Evolutionary conservation across 2,113 vertebrate genomes (phyloP).

Genomic region (Montifringilla adamsi): DNA sequence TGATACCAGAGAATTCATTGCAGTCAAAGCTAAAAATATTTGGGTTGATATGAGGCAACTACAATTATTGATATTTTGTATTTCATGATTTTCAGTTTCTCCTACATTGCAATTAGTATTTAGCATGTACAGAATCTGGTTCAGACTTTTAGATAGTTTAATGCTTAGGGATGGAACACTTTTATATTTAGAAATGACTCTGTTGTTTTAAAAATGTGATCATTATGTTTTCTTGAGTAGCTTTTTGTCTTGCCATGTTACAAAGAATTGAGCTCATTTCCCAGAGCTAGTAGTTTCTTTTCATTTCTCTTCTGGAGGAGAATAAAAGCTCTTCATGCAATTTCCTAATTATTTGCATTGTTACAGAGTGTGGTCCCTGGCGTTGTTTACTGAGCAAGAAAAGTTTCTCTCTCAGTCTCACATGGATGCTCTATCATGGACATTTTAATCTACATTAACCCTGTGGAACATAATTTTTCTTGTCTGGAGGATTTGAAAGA

Average conservation of each 20-base stretch:
- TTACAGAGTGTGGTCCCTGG: neutral
- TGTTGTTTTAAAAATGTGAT: neutral
- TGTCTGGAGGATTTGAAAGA: neutral
- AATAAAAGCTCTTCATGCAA: neutral
- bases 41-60: neutral
- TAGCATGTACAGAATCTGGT: neutral
- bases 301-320: neutral
- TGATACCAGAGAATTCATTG: neutral
- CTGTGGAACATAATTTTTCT: neutral
- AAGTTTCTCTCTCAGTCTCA: neutral
- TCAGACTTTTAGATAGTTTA: neutral
- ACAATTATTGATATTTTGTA: neutral
- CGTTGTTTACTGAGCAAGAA: neutral
- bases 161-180: neutral
- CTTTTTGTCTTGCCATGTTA: neutral
- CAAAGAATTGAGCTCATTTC: neutral
- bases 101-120: neutral
- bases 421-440: neutral
- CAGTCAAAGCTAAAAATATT: neutral
- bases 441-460: neutral
- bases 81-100: neutral
- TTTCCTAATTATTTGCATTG: neutral
- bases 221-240: neutral
- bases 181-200: neutral
- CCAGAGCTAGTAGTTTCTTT: neutral